Percentiles rank a stretch among this genome's conserved stretches.
phyloP scores from a whole-genome alignment of 1,140 invertebrate species.

The Hyles vespertilio region DNA sequence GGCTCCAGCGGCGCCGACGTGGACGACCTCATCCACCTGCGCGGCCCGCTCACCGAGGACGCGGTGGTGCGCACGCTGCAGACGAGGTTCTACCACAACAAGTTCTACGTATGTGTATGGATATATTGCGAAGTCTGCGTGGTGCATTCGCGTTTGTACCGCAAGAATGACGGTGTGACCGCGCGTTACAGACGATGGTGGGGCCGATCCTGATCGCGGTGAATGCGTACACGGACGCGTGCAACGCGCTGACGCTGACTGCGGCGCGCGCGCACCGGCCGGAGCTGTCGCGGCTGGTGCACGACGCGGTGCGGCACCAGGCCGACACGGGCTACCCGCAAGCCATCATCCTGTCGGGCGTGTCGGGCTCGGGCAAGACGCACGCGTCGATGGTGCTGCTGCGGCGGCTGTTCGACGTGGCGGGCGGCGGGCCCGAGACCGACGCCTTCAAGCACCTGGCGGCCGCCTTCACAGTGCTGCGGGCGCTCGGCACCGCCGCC shows the following conservation, averaged over 20 bases:
- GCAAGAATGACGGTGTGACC: too few species aligned
- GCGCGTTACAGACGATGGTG: constrained; percentile 86
- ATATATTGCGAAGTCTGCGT: background rate
- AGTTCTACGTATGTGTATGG: constrained; percentile 88
- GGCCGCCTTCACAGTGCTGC: constrained; percentile 94
- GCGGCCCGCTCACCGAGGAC: constrained; percentile 94
- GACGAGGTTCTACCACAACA: constrained; percentile 88
- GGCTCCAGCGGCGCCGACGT: constrained; percentile 69
- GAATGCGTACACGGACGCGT: constrained; percentile 91
- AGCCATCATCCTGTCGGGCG: constrained; percentile 91
- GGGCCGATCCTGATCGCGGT: constrained; percentile 93
- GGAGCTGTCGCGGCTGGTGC: constrained; percentile 90
- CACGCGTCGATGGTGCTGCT: constrained; percentile 94
- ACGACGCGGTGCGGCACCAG: constrained; percentile 94
- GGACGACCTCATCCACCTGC: constrained; percentile 93
- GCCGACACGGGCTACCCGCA: constrained; percentile 96
- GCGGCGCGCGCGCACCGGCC: constrained; percentile 86
- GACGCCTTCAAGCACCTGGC: constrained; percentile 97
- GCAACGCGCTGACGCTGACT: constrained; percentile 90
- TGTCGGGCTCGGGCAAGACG: constrained; percentile 96
- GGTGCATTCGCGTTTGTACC: too few species aligned
- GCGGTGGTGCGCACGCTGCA: constrained; percentile 93
- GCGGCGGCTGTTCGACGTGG: constrained; percentile 93
- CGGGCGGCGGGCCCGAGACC: constrained; percentile 94
- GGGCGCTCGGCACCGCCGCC: constrained; percentile 93